Evolutionary conservation across 2,797 vertebrate genomes (phyloP).

Genomic region (Oceanodroma leucorhoa): DNA sequence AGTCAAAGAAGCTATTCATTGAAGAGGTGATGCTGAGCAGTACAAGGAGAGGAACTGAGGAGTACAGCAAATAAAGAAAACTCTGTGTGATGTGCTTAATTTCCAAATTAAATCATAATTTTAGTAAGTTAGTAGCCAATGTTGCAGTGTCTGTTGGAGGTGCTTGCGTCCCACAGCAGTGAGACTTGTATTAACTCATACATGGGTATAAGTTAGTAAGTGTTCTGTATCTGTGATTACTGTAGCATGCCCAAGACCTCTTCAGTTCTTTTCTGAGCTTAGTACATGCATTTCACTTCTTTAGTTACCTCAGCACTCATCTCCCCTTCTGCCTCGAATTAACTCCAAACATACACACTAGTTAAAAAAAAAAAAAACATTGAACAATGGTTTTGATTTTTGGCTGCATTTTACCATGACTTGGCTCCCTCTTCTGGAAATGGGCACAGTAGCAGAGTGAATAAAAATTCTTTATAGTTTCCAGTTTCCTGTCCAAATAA

Average conservation of each 20-base stretch:
- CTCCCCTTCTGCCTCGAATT: background rate
- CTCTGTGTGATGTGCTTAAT: background rate
- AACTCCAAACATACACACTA: background rate
- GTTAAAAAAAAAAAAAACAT: background rate
- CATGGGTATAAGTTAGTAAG: fast-evolving
- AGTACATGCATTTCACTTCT: background rate
- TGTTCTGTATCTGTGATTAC: background rate
- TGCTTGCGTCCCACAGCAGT: background rate
- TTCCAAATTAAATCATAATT: background rate
- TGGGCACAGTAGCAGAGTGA: background rate
- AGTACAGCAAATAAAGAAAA: background rate
- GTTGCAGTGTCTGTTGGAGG: background rate
- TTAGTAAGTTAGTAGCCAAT: background rate
- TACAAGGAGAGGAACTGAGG: background rate
- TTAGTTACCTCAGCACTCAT: background rate
- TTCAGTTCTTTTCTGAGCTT: background rate
- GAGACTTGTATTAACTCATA: background rate
- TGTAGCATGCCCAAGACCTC: background rate
- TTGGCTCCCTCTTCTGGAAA: slow-evolving; percentile 62
- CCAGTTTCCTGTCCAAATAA: background rate
- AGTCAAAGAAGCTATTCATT: background rate
- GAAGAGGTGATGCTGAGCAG: background rate
- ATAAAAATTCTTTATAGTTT: background rate
- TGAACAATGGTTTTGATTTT: background rate
- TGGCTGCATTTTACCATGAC: background rate